Conservation (phyloP, 2,113 vertebrate genomes). For the Lutjanus erythropterus region DNA sequence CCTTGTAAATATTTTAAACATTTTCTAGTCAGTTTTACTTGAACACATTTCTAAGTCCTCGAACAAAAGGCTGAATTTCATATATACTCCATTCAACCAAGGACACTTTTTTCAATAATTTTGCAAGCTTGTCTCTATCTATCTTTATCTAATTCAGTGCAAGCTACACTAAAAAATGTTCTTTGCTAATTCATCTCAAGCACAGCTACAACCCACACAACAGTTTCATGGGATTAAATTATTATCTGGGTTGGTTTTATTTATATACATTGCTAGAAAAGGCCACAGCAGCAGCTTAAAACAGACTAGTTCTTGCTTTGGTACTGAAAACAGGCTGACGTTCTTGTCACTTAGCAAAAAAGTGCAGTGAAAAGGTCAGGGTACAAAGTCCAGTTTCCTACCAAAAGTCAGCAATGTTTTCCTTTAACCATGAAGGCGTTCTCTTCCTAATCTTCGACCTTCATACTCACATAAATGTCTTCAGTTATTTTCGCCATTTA, state of each 20-base stretch:
- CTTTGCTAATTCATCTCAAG: neutral
- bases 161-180: neutral
- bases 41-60: neutral
- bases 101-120: neutral
- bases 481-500: neutral
- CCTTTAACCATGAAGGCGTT: conserved; percentile 4
- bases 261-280: neutral
- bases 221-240: neutral
- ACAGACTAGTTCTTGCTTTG: neutral
- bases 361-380: conserved; percentile 10
- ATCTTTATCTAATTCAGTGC: neutral
- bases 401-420: conserved; percentile 8
- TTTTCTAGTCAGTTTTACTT: neutral
- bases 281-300: neutral
- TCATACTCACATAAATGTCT: neutral
- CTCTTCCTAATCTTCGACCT: neutral
- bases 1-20: neutral
- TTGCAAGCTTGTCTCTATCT: neutral
- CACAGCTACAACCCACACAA: neutral
- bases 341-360: conserved; percentile 2
- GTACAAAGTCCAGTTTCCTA: neutral
- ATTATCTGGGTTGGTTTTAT: neutral
- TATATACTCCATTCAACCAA: neutral
- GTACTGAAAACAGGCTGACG: neutral
- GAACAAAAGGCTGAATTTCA: neutral